Conservation (phyloP, 2,113 vertebrate species). For the Naja naja region DNA sequence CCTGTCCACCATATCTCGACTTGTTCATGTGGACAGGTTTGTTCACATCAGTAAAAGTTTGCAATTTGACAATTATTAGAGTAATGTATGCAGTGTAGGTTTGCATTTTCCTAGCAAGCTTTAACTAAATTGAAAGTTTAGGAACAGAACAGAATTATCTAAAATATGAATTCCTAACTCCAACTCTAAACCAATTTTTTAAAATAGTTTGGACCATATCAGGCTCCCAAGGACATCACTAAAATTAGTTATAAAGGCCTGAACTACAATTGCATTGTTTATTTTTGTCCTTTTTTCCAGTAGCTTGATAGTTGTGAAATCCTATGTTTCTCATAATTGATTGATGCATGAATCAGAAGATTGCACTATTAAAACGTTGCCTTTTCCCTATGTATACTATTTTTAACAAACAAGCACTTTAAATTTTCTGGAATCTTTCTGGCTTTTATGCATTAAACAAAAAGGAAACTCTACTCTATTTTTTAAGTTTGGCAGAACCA, state of each 20-base stretch:
- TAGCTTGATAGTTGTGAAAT: neutral
- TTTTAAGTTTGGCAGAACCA: neutral
- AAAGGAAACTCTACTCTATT: too few species aligned
- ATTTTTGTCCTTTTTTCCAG: neutral
- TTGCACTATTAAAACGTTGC: neutral
- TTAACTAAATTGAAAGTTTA: neutral
- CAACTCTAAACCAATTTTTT: neutral
- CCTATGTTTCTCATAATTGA: too few species aligned
- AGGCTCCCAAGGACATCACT: neutral
- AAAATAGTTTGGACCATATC: neutral
- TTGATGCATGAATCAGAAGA: neutral
- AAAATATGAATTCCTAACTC: neutral
- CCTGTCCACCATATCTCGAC: too few species aligned
- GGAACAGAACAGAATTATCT: neutral
- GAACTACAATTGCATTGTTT: neutral
- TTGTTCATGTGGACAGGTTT: too few species aligned
- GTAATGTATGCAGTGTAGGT: neutral
- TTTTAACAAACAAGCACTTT: too few species aligned
- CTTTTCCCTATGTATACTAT: too few species aligned
- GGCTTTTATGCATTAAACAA: too few species aligned
- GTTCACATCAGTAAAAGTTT: too few species aligned
- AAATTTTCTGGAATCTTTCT: too few species aligned
- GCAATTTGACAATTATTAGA: too few species aligned
- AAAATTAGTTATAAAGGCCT: neutral
- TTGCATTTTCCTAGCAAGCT: neutral